A percentile compares a stretch with the other conserved stretches of the same genome.
Evolutionary conservation across 1,140 invertebrate species (phyloP).

Genomic region (Macrocentrus cingulum): DNA sequence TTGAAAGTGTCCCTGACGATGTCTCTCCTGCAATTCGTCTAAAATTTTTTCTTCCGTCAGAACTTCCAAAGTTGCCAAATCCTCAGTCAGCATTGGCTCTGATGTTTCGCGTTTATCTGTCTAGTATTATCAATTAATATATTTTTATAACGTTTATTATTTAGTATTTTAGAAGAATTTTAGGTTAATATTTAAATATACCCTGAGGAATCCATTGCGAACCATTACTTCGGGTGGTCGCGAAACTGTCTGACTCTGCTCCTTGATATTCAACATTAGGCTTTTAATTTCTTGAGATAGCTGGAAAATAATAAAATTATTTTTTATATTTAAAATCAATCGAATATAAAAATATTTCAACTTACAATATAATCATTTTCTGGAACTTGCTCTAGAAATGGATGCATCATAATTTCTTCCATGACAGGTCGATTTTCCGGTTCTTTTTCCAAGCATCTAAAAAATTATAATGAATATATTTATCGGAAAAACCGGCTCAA

Average conservation of each 20-base stretch:
- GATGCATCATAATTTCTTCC: slow-evolving; percentile 83
- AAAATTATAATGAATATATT: too few species aligned
- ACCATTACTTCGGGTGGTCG: slow-evolving; percentile 66
- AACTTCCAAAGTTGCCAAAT: slow-evolving; percentile 79
- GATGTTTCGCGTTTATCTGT: slow-evolving; percentile 49
- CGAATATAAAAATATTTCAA: slow-evolving; percentile 12
- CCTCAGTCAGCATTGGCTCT: slow-evolving; percentile 79
- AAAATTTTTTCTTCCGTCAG: slow-evolving; percentile 80
- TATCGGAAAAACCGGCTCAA: too few species aligned
- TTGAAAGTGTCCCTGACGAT: slow-evolving; percentile 73
- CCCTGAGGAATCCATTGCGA: slow-evolving; percentile 66
- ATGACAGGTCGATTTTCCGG: slow-evolving; percentile 85
- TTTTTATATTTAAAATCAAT: background rate
- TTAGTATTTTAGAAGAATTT: background rate
- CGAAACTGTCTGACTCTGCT: slow-evolving; percentile 44
- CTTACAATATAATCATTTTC: slow-evolving; percentile 77
- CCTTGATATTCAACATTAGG: slow-evolving; percentile 54
- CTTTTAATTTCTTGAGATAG: slow-evolving; percentile 67
- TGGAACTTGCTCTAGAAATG: slow-evolving; percentile 74
- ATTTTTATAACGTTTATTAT: slow-evolving; percentile 1
- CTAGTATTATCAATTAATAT: slow-evolving; percentile 24
- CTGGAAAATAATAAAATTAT: slow-evolving; percentile 40
- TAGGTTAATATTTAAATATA: too few species aligned
- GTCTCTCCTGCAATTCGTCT: slow-evolving; percentile 71
- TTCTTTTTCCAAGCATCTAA: slow-evolving; percentile 86